These are phyloP conservation scores for Euschistus heros DNA, from an alignment of 1,140 invertebrate genomes.

Conservation along the genomic window DNA sequence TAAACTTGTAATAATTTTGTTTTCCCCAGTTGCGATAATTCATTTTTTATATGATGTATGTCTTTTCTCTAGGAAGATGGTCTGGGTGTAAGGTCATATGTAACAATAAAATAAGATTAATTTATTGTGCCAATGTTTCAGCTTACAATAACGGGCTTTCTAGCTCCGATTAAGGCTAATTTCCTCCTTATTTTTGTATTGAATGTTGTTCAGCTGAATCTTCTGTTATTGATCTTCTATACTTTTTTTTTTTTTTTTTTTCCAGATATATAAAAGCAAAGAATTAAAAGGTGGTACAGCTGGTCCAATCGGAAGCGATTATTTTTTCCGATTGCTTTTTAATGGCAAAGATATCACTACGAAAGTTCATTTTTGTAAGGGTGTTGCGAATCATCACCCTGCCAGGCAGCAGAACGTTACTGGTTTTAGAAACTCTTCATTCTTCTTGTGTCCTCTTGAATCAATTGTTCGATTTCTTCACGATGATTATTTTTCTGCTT, in stretches of 20 bases:
- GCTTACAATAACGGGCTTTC: too few species aligned
- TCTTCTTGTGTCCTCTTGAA: slow-evolving; percentile 64
- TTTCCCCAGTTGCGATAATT: too few species aligned
- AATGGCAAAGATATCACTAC: slow-evolving; percentile 81
- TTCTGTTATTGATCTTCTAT: background rate
- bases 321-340: slow-evolving; percentile 70
- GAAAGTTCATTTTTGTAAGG: slow-evolving; percentile 66
- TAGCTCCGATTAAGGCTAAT: too few species aligned
- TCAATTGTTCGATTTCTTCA: slow-evolving; percentile 72
- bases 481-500: slow-evolving; percentile 67
- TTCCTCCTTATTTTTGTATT: too few species aligned
- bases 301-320: slow-evolving; percentile 45
- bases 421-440: slow-evolving; percentile 32
- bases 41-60: too few species aligned
- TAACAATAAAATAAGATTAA: too few species aligned
- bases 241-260: too few species aligned
- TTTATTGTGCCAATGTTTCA: too few species aligned
- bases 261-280: slow-evolving; percentile 46
- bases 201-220: background rate
- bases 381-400: slow-evolving; percentile 35
- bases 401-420: slow-evolving; percentile 27
- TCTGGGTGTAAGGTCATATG: too few species aligned
- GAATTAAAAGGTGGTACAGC: slow-evolving; percentile 34
- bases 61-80: too few species aligned
- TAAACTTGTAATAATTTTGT: too few species aligned